phyloP scores from a whole-genome alignment of 53 echinoderm and acorn worm species.

The Patiria pectinifera region DNA sequence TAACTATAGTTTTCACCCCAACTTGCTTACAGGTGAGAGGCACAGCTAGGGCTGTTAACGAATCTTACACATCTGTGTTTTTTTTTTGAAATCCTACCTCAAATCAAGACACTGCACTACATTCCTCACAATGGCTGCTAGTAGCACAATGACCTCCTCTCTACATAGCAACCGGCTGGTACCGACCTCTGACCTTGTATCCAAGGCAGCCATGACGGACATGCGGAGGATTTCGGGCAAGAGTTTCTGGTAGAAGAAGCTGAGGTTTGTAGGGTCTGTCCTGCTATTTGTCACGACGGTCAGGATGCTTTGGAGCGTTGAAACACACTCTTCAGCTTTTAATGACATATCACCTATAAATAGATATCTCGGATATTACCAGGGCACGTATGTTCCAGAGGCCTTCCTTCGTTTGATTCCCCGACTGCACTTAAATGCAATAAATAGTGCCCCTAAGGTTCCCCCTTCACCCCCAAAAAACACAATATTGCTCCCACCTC shows the following conservation, averaged over 20 bases:
- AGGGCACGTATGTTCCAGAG: neutral
- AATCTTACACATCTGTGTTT: neutral
- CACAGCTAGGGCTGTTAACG: neutral
- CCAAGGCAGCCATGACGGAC: slow-evolving; percentile 14
- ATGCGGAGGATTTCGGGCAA: slow-evolving; percentile 22
- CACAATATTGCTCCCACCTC: too few relatives aligned
- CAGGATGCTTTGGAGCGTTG: slow-evolving; percentile 31
- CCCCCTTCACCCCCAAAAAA: too few relatives aligned
- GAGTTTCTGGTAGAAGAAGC: slow-evolving; percentile 32
- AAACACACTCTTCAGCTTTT: slow-evolving; percentile 38
- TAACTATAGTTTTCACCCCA: too few relatives aligned
- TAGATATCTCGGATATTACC: neutral
- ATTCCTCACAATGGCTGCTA: slow-evolving; percentile 56
- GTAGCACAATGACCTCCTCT: slow-evolving; percentile 64
- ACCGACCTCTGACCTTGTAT: slow-evolving; percentile 25
- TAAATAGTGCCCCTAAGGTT: neutral
- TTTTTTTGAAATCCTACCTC: slow-evolving; percentile 39
- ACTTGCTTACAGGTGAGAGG: too few relatives aligned
- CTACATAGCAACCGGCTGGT: slow-evolving; percentile 34
- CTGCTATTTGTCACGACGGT: neutral
- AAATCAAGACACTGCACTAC: slow-evolving; percentile 62
- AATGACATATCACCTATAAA: neutral
- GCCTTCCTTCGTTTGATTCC: too few relatives aligned
- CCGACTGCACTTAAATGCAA: too few relatives aligned
- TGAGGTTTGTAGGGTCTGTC: slow-evolving; percentile 18